Evolutionary conservation across 1,140 invertebrate species (phyloP).

Genomic region (Whitmania pigra): DNA sequence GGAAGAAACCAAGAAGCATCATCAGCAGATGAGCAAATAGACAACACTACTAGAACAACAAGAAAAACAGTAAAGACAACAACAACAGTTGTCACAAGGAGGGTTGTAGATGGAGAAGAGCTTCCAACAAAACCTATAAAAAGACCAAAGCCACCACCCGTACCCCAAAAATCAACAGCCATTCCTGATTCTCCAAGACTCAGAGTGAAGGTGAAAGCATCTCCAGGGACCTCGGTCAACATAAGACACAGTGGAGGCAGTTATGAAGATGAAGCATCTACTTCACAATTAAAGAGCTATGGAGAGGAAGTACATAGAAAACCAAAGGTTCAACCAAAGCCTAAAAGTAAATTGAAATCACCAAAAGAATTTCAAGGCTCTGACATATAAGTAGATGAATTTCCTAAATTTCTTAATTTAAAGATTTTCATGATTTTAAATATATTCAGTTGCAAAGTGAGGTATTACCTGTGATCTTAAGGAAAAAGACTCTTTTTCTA

Average conservation of each 20-base stretch:
- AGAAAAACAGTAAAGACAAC: constrained; percentile 1
- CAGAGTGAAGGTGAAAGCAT: neutral
- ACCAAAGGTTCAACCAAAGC: constrained; percentile 4
- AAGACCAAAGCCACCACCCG: neutral
- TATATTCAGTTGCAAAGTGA: too few species aligned
- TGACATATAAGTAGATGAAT: neutral
- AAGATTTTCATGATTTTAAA: too few species aligned
- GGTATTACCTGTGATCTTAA: too few species aligned
- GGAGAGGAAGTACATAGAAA: neutral
- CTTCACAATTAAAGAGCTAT: neutral
- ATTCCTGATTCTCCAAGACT: constrained; percentile 6
- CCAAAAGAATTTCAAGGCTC: neutral
- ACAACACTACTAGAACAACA: neutral
- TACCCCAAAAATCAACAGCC: neutral
- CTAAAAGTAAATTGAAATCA: neutral
- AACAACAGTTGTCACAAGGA: constrained; percentile 4
- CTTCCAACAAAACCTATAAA: too few species aligned
- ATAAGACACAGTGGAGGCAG: neutral
- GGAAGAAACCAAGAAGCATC: neutral
- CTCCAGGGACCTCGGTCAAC: constrained; percentile 1
- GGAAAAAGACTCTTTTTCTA: too few species aligned
- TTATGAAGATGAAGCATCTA: neutral
- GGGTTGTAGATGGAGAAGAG: neutral
- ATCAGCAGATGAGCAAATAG: neutral
- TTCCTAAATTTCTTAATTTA: too few species aligned